A percentile compares a stretch with the other conserved stretches of the same genome.
phyloP scores from a whole-genome alignment of 2,113 vertebrate species.

The Ptyas mucosa region DNA sequence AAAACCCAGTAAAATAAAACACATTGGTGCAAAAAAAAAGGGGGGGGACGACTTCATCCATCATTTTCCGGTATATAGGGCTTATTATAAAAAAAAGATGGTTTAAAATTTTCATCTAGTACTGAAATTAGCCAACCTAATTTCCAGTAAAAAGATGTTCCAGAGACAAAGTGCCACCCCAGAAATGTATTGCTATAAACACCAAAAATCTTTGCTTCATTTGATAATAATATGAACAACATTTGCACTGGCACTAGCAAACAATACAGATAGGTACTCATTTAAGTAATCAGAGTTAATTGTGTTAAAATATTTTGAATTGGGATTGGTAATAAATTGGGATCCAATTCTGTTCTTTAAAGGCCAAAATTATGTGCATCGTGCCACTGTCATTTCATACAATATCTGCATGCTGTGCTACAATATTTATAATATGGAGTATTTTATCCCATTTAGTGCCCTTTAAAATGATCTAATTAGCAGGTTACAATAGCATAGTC shows the following conservation, averaged over 20 bases:
- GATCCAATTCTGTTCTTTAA: not conserved
- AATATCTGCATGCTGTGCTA: not conserved
- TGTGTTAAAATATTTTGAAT: not conserved
- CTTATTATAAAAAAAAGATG: not conserved
- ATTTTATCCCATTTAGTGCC: not conserved
- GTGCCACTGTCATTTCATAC: not conserved
- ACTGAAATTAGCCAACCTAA: not conserved
- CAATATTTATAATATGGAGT: not conserved
- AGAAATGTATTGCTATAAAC: not conserved
- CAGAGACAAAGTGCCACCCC: not conserved
- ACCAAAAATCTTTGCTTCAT: not conserved
- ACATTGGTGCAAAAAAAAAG: not conserved
- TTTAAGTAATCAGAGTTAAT: not conserved
- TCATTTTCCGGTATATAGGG: not conserved
- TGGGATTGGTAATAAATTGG: not conserved
- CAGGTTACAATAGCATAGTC: not conserved
- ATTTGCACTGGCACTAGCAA: not conserved
- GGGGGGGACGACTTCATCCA: not conserved
- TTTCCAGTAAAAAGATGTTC: not conserved
- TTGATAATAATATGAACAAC: not conserved
- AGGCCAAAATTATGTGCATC: not conserved
- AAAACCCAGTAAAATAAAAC: not conserved
- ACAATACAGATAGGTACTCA: not conserved
- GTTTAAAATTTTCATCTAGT: not conserved
- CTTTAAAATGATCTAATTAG: not conserved